These are phyloP conservation scores for Phlogophora meticulosa DNA, from an alignment of 2,888 invertebrate genomes.

Conservation along the genomic window DNA sequence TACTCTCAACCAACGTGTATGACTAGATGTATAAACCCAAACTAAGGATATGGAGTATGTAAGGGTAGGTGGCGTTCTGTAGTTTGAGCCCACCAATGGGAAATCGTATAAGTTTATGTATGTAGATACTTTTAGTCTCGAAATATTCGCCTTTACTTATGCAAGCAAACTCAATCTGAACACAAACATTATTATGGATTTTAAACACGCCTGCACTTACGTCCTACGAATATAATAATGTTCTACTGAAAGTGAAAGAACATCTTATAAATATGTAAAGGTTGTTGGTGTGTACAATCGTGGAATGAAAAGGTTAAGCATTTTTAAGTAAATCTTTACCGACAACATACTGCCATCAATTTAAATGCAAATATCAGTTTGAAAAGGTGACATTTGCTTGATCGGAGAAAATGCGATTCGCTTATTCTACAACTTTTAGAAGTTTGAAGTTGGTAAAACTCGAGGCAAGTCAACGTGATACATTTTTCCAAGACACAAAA, in stretches of 20 bases:
- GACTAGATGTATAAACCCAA: no score
- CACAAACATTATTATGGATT: constrained; percentile 17
- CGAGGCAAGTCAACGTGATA: neutral
- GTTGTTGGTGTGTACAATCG: constrained; percentile 5
- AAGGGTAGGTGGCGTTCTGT: no score
- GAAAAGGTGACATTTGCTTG: neutral
- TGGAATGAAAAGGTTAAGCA: neutral
- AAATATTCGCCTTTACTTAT: neutral
- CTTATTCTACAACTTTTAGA: neutral
- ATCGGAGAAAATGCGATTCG: neutral
- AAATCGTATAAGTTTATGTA: no score
- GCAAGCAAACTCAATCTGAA: neutral
- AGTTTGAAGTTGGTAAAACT: neutral
- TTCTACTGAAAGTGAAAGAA: constrained; percentile 25
- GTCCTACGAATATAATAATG: neutral
- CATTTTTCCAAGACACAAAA: neutral
- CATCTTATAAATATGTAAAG: constrained; percentile 22
- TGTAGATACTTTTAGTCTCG: neutral
- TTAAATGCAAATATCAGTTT: neutral
- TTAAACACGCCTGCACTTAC: constrained; percentile 34
- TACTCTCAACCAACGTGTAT: no score
- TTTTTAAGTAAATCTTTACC: neutral
- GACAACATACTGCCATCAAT: neutral
- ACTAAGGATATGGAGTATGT: no score
- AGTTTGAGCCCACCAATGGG: no score